phyloP scores from a whole-genome alignment of 2,797 vertebrate genomes.

The Xenopus petersii region DNA sequence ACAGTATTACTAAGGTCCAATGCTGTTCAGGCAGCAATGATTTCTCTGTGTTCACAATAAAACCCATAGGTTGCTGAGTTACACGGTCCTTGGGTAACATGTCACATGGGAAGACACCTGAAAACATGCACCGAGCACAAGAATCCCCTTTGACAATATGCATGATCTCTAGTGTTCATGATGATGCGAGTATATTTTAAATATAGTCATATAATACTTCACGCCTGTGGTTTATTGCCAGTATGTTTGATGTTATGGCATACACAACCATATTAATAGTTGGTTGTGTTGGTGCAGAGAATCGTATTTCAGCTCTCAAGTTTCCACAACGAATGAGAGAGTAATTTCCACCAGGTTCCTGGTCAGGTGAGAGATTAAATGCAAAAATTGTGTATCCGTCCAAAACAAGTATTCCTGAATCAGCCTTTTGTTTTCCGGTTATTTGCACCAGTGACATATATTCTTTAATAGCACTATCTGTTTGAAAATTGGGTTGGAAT shows the following conservation, averaged over 20 bases:
- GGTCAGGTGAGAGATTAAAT: constrained; percentile 10
- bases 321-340: not conserved
- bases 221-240: not conserved
- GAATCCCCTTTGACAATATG: not conserved
- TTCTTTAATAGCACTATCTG: not conserved
- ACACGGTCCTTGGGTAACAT: not conserved
- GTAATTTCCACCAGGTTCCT: not conserved
- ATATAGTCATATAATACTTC: not conserved
- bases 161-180: not conserved
- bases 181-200: not conserved
- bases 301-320: constrained; percentile 5
- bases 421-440: not conserved
- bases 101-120: not conserved
- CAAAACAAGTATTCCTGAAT: not conserved
- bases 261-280: constrained; percentile 2
- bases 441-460: not conserved
- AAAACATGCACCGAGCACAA: not conserved
- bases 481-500: not conserved
- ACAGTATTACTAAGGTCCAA: no score
- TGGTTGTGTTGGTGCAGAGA: not conserved
- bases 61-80: no score
- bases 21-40: no score
- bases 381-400: constrained; percentile 7
- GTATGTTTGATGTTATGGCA: not conserved
- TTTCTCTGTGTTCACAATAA: no score